Evolutionary conservation across 1,140 invertebrate genomes (phyloP).

Genomic region (Metaphire vulgaris): DNA sequence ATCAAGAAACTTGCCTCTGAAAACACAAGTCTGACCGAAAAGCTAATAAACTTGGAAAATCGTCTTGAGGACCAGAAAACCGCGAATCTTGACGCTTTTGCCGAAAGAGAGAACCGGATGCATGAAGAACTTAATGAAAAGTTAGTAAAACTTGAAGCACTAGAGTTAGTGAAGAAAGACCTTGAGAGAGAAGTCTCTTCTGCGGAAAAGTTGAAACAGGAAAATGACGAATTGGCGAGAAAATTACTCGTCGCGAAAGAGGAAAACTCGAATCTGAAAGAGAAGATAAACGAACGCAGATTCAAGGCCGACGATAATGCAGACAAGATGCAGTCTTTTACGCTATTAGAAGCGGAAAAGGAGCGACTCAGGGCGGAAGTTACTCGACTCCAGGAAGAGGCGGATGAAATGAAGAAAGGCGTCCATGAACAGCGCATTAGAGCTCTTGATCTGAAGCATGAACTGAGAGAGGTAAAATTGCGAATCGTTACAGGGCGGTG

Average conservation of each 20-base stretch:
- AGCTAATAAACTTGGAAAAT: too few relatives aligned
- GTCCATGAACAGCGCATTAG: slow-evolving; percentile 25
- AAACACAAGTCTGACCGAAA: too few relatives aligned
- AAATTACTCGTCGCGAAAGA: too few relatives aligned
- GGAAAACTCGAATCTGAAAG: too few relatives aligned
- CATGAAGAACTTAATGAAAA: not conserved
- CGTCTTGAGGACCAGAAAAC: too few relatives aligned
- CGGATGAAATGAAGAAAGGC: slow-evolving; percentile 12
- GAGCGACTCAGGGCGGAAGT: not conserved
- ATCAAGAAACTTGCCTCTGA: too few relatives aligned
- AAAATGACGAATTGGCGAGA: not conserved
- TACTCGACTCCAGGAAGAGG: slow-evolving; percentile 16
- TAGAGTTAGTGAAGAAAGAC: not conserved
- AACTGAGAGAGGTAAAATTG: slow-evolving; percentile 25
- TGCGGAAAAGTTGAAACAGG: not conserved
- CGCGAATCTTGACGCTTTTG: too few relatives aligned
- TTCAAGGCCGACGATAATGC: not conserved
- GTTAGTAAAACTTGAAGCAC: not conserved
- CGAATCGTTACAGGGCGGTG: too few relatives aligned
- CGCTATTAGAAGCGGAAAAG: not conserved
- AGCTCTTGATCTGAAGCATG: slow-evolving; percentile 27
- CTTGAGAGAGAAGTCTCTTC: not conserved
- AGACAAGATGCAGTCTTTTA: not conserved
- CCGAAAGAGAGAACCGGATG: not conserved
- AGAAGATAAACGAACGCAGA: not conserved